Percentiles rank a stretch among this genome's conserved stretches.
Evolutionary conservation across 2,888 invertebrate genomes (phyloP).

Genomic region (Drosophila emarginata): DNA sequence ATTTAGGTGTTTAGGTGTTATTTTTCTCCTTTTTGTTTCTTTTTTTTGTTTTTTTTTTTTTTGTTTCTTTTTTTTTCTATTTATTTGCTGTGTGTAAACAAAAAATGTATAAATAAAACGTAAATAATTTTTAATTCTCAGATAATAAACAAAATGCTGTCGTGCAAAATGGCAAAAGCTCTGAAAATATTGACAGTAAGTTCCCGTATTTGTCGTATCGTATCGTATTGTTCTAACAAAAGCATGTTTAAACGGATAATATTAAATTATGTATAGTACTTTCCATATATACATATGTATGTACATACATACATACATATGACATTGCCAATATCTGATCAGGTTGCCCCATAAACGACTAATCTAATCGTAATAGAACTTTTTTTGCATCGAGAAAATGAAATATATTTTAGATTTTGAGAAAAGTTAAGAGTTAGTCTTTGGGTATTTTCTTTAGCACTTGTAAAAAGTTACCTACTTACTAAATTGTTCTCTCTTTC

Average conservation of each 20-base stretch:
- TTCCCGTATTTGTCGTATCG: conserved; percentile 37
- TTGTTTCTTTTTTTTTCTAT: conserved; percentile 8
- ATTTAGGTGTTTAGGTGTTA: conserved; percentile 3
- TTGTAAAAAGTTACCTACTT: conserved; percentile 32
- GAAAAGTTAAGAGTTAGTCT: not conserved
- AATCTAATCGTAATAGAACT: not conserved
- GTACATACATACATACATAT: not conserved
- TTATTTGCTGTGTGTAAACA: conserved; percentile 24
- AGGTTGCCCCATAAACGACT: not conserved
- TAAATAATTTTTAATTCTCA: conserved; percentile 77
- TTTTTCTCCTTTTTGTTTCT: conserved; percentile 2
- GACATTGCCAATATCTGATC: not conserved
- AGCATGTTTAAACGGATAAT: conserved; percentile 35
- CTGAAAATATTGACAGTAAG: conserved; percentile 81
- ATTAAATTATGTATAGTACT: conserved; percentile 8
- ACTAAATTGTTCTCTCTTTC: conserved; percentile 47
- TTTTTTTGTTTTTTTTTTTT: conserved; percentile 8
- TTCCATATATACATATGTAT: not conserved
- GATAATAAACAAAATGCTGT: conserved; percentile 81
- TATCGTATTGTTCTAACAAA: conserved; percentile 19
- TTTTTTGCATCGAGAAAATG: not conserved
- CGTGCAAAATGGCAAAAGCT: conserved; percentile 80
- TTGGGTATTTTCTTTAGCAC: conserved; percentile 14
- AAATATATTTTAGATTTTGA: not conserved
- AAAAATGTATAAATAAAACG: conserved; percentile 54